Conservation (phyloP, 35 echinoderm and acorn worm genomes). For the Ophioderma brevispina region DNA sequence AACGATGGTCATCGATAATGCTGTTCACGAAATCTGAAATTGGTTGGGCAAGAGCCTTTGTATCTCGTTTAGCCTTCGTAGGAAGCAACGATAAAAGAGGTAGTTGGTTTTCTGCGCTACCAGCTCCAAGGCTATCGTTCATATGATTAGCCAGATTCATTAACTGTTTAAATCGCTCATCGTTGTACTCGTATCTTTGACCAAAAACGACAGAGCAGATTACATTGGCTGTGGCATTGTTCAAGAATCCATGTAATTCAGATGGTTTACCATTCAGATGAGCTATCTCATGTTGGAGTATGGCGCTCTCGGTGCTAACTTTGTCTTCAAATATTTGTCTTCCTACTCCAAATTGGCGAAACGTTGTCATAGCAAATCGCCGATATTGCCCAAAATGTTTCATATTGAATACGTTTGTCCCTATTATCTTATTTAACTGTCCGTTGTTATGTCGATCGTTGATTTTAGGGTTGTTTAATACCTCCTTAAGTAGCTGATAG, state of each 20-base stretch:
- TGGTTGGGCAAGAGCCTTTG: background rate
- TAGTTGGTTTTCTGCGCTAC: background rate
- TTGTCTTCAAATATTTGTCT: conserved; percentile 73
- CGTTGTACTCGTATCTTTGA: conserved; percentile 56
- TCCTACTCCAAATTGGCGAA: conserved; percentile 84
- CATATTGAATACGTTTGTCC: background rate
- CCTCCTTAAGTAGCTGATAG: too few relatives aligned
- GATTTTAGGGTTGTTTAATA: too few relatives aligned
- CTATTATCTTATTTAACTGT: background rate
- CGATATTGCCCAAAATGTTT: background rate
- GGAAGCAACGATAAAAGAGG: background rate
- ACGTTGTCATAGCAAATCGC: conserved; percentile 54
- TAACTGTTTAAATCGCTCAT: background rate
- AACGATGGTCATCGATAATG: background rate
- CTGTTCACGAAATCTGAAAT: background rate
- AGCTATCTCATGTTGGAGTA: conserved; percentile 19
- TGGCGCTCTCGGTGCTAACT: conserved; percentile 49
- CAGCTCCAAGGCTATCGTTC: background rate
- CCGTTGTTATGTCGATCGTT: too few relatives aligned
- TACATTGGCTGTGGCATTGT: conserved; percentile 42
- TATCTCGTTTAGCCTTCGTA: background rate
- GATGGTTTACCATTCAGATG: background rate
- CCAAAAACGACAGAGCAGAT: conserved; percentile 47
- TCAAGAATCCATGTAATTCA: conserved; percentile 19
- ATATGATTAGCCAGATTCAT: background rate